Evolutionary conservation across 2,113 vertebrate species (phyloP).

Genomic region (Dendropsophus ebraccatus): DNA sequence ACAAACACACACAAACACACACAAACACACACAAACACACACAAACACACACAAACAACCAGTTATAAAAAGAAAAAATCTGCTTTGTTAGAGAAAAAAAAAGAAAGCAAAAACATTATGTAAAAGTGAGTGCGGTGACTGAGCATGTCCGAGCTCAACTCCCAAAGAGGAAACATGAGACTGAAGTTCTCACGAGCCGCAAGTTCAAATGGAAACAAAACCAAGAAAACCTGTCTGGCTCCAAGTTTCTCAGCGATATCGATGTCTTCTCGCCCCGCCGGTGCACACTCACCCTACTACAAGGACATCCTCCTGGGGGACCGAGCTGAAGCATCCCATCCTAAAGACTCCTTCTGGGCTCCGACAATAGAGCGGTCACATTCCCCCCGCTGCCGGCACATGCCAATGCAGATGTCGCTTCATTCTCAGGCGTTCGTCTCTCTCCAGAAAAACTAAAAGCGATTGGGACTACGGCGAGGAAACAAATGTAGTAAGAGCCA

Average conservation of each 20-base stretch:
- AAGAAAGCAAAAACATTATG: background rate
- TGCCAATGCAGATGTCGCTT: background rate
- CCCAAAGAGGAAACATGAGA: constrained; percentile 49
- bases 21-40: too few relatives aligned
- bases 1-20: too few relatives aligned
- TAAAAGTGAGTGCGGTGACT: background rate
- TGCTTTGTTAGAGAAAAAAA: background rate
- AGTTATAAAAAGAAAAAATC: background rate
- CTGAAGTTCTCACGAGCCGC: constrained; percentile 48
- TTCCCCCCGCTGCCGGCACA: background rate
- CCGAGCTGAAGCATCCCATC: constrained; percentile 90
- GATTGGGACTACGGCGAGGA: background rate
- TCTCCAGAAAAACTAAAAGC: background rate
- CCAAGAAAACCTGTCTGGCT: constrained; percentile 32
- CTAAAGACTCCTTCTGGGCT: background rate
- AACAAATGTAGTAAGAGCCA: constrained; percentile 7
- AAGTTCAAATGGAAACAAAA: constrained; percentile 57
- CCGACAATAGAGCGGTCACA: background rate
- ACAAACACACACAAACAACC: background rate
- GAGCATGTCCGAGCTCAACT: constrained; percentile 34
- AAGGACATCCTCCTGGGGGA: constrained; percentile 76
- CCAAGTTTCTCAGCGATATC: constrained; percentile 34
- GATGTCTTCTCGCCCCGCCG: background rate
- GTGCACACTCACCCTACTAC: constrained; percentile 82
- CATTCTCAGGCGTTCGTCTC: background rate